Conservation (phyloP, 1,140 invertebrate genomes). For the Drosophila rufa region DNA sequence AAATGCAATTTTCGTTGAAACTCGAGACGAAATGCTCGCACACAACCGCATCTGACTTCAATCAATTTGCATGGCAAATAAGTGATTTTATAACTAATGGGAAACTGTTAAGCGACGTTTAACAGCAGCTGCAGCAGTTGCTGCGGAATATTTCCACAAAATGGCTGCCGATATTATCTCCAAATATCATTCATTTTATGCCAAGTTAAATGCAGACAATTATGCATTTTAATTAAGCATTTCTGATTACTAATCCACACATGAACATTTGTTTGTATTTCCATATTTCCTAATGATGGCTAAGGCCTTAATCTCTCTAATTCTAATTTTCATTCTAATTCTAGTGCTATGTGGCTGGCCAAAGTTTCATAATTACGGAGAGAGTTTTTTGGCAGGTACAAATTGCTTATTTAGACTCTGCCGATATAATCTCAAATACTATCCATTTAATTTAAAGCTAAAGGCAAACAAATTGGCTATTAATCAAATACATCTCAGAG, state of each 20-base stretch:
- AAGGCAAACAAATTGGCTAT: conserved; percentile 11
- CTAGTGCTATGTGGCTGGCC: conserved; percentile 7
- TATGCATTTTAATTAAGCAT: conserved; percentile 33
- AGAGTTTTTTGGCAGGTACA: conserved; percentile 6
- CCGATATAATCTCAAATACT: conserved; percentile 5
- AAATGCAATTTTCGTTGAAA: conserved; percentile 52
- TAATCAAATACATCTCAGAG: conserved; percentile 6
- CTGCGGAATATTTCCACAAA: conserved; percentile 13
- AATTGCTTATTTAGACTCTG: background rate
- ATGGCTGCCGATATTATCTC: conserved; percentile 30
- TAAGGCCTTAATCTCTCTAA: conserved; percentile 2
- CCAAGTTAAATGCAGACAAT: conserved; percentile 18
- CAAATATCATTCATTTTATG: conserved; percentile 18
- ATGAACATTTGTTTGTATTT: conserved; percentile 5
- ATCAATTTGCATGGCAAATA: conserved; percentile 52
- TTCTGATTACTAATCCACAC: conserved; percentile 15
- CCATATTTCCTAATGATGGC: background rate
- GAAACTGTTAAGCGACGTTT: conserved; percentile 18
- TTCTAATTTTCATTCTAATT: conserved; percentile 30
- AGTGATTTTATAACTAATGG: conserved; percentile 57
- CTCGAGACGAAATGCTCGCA: conserved; percentile 17
- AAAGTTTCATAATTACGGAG: background rate
- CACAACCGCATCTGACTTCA: conserved; percentile 22
- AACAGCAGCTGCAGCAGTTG: conserved; percentile 2
- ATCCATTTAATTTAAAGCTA: conserved; percentile 1